These are phyloP conservation scores for Limosa lapponica DNA, from an alignment of 2,797 vertebrate species.

Conservation along the genomic window DNA sequence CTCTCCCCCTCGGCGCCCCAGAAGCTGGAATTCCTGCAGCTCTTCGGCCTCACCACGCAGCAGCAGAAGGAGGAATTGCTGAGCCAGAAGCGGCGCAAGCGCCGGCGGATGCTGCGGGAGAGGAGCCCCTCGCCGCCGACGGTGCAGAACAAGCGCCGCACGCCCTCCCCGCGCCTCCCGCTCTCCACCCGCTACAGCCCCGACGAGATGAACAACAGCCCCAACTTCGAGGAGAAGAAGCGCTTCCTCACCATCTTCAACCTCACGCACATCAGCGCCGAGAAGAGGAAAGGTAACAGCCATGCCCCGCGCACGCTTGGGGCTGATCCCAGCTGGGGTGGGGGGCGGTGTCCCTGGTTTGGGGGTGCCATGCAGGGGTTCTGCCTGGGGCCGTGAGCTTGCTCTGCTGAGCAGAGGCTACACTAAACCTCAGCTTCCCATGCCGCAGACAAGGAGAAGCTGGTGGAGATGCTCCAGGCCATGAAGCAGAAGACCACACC, in stretches of 20 bases:
- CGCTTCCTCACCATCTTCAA: slow-evolving; percentile 95
- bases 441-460: slow-evolving; percentile 90
- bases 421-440: slow-evolving; percentile 71
- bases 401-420: slow-evolving; percentile 54
- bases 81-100: slow-evolving; percentile 91
- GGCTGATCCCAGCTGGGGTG: neutral
- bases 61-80: slow-evolving; percentile 89
- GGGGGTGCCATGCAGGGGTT: neutral
- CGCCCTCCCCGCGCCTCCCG: slow-evolving; percentile 79
- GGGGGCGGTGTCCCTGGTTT: neutral
- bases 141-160: slow-evolving; percentile 88
- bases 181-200: slow-evolving; percentile 94
- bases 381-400: neutral
- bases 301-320: accelerated
- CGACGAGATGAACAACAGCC: slow-evolving; percentile 94
- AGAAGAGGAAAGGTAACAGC: slow-evolving; percentile 90
- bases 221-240: slow-evolving; percentile 96
- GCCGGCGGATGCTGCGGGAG: slow-evolving; percentile 93
- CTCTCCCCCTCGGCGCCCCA: slow-evolving; percentile 54
- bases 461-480: slow-evolving; percentile 91
- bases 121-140: slow-evolving; percentile 90
- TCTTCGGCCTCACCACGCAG: slow-evolving; percentile 91
- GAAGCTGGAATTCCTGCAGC: slow-evolving; percentile 94
- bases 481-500: slow-evolving; percentile 90
- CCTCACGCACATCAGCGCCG: slow-evolving; percentile 90